A percentile compares a stretch with the other conserved stretches of the same genome.
phyloP scores from a whole-genome alignment of 2,888 invertebrate genomes.

The Pantelozetes paolii region DNA sequence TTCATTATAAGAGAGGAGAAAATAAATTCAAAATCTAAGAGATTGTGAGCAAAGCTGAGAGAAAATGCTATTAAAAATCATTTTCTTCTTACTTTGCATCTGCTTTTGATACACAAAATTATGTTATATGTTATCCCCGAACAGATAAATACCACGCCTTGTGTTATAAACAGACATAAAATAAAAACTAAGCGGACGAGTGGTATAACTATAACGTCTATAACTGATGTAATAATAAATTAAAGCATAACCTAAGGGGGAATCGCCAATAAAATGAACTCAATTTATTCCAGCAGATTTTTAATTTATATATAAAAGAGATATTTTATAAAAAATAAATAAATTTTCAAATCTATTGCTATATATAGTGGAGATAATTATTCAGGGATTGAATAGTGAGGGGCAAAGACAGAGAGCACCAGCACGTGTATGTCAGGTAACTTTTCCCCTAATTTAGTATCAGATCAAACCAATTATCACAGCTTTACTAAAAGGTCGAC shows the following conservation, averaged over 20 bases:
- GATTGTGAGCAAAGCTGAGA: neutral
- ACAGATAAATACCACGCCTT: constrained; percentile 25
- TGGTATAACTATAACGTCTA: neutral
- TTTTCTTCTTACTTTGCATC: constrained; percentile 5
- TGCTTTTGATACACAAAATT: constrained; percentile 16
- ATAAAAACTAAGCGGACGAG: neutral
- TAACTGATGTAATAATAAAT: constrained; percentile 31
- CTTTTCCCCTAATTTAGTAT: neutral
- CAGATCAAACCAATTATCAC: neutral
- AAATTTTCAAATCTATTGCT: neutral
- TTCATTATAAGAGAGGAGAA: neutral
- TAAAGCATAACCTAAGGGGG: neutral
- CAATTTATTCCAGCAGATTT: neutral
- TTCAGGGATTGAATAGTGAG: neutral
- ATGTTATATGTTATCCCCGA: constrained; percentile 21
- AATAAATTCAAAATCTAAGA: neutral
- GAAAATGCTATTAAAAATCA: neutral
- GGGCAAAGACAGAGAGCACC: neutral
- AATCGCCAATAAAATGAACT: constrained; percentile 24
- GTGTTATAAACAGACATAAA: constrained; percentile 1
- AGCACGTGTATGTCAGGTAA: neutral
- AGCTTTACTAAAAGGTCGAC: neutral
- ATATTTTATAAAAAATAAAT: neutral
- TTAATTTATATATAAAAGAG: neutral
- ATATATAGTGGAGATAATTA: neutral